These are phyloP conservation scores for Ammospiza nelsoni DNA, from an alignment of 2,113 vertebrate genomes.

Conservation along the genomic window DNA sequence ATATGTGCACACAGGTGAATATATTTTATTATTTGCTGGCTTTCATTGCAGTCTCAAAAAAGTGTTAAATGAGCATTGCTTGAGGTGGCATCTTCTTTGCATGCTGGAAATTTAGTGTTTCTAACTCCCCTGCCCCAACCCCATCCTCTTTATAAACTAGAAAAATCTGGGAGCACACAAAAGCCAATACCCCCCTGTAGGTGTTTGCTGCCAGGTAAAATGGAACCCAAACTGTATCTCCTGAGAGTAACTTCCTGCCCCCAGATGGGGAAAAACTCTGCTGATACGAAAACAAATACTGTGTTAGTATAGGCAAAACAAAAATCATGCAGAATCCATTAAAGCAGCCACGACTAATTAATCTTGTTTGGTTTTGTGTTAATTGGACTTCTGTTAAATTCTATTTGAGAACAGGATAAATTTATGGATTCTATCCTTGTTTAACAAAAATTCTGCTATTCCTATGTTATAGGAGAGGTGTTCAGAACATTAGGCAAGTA, in stretches of 20 bases:
- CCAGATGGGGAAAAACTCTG: constrained; percentile 9
- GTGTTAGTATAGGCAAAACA: constrained; percentile 36
- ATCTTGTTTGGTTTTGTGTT: not conserved
- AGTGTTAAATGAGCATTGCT: not conserved
- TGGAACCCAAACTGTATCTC: not conserved
- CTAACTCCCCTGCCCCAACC: not conserved
- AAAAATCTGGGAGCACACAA: constrained; percentile 5
- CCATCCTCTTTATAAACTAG: not conserved
- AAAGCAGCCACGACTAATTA: constrained; percentile 47
- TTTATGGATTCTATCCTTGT: not conserved
- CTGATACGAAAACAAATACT: not conserved
- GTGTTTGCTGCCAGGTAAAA: not conserved
- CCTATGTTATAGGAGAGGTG: not conserved
- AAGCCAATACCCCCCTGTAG: not conserved
- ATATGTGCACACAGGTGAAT: not conserved
- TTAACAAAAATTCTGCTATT: constrained; percentile 1
- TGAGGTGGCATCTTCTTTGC: constrained; percentile 12
- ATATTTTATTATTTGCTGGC: not conserved
- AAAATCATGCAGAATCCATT: constrained; percentile 37
- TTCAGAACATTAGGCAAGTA: not conserved
- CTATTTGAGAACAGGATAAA: not conserved
- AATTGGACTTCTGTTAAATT: constrained; percentile 27
- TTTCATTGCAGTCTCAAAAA: constrained; percentile 5
- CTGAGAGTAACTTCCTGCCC: not conserved
- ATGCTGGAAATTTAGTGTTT: not conserved